A percentile compares a stretch with the other conserved stretches of the same genome.
These are phyloP conservation scores for Pterophyllum scalare DNA, from an alignment of 2,113 vertebrate species.

Conservation along the genomic window DNA sequence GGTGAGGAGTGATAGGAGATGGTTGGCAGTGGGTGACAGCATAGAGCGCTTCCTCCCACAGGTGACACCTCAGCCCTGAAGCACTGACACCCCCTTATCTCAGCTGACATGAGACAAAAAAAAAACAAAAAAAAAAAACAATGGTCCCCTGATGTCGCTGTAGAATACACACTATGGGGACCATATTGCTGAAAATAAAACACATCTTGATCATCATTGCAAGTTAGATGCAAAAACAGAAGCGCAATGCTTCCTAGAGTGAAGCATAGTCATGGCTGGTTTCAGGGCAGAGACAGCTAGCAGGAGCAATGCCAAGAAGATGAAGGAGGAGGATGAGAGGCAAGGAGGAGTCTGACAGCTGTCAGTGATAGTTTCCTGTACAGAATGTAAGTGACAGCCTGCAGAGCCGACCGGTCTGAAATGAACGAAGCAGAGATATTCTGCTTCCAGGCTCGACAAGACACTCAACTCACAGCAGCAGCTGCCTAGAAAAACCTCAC, in stretches of 20 bases:
- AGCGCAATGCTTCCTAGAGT: constrained; percentile 10
- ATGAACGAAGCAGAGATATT: constrained; percentile 25
- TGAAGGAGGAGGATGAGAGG: not conserved
- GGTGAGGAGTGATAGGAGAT: constrained; percentile 34
- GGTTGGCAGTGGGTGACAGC: constrained; percentile 57
- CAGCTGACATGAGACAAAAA: constrained; percentile 17
- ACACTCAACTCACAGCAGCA: not conserved
- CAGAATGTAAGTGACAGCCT: constrained; percentile 48
- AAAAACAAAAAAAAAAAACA: not conserved
- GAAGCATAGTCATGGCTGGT: not conserved
- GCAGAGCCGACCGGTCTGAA: constrained; percentile 44
- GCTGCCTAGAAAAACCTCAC: not conserved
- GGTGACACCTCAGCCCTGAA: constrained; percentile 50
- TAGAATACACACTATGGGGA: not conserved
- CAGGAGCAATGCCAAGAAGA: constrained; percentile 17
- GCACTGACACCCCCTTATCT: constrained; percentile 48
- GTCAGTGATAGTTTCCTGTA: constrained; percentile 56
- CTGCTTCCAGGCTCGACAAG: constrained; percentile 14
- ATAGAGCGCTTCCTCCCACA: constrained; percentile 24
- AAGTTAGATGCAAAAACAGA: not conserved
- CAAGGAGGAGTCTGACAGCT: constrained; percentile 34
- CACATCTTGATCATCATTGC: not conserved
- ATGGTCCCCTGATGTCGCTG: too few relatives aligned
- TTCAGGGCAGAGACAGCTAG: constrained; percentile 28
- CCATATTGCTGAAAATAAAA: not conserved